Percentiles rank a stretch among this genome's conserved stretches.
These are phyloP conservation scores for Trachelus iudaicus DNA, from an alignment of 2,888 invertebrate species.

Conservation along the genomic window DNA sequence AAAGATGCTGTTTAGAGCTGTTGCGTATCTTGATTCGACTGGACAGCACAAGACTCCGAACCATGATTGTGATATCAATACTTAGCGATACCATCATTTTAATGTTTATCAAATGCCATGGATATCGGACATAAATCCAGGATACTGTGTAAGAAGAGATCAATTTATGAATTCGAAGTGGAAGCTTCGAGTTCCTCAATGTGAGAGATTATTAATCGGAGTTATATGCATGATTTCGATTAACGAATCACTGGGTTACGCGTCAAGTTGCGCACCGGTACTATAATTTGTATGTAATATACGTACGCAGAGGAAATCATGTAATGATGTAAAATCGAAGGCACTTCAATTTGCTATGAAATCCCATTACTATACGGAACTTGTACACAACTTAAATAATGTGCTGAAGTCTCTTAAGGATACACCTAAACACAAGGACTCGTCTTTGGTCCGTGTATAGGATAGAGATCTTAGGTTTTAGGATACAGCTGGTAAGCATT, in stretches of 20 bases:
- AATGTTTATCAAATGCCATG: conserved; percentile 29
- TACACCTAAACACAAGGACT: conserved; percentile 47
- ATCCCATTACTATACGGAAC: conserved; percentile 43
- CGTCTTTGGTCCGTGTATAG: conserved; percentile 48
- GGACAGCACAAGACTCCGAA: conserved; percentile 46
- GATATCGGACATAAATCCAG: neutral
- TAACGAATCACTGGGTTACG: neutral
- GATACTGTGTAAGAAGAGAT: neutral
- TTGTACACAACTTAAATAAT: conserved; percentile 47
- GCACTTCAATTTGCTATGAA: conserved; percentile 39
- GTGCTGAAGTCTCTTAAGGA: conserved; percentile 45
- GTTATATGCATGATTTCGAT: neutral
- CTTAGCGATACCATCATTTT: conserved; percentile 58
- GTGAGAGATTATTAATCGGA: neutral
- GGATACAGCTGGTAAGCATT: conserved; percentile 62
- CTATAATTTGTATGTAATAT: conserved; percentile 49
- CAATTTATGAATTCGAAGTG: neutral
- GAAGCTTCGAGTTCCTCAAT: neutral
- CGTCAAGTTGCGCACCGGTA: conserved; percentile 22
- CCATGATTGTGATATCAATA: conserved; percentile 63
- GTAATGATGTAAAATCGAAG: conserved; percentile 47
- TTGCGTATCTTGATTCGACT: conserved; percentile 31
- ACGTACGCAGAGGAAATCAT: conserved; percentile 46
- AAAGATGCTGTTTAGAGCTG: conserved; percentile 50
- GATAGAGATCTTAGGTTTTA: conserved; percentile 58